Evolutionary conservation across 2,113 vertebrate genomes (phyloP).

Genomic region (Cavia porcellus): DNA sequence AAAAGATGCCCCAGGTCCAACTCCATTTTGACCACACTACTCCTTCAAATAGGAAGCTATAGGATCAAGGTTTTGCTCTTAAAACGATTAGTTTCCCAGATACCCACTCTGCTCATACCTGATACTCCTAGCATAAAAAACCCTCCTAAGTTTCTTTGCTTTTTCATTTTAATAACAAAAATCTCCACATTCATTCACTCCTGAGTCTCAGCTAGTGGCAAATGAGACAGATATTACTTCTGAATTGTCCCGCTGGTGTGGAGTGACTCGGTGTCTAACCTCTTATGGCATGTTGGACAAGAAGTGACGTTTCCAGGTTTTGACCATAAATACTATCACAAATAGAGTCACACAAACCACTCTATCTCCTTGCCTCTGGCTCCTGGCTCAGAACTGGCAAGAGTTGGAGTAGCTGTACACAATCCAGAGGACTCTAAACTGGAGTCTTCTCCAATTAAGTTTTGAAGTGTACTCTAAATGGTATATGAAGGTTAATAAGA

Average conservation of each 20-base stretch:
- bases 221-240: neutral
- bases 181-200: neutral
- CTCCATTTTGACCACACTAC: neutral
- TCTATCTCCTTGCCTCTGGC: neutral
- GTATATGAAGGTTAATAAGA: neutral
- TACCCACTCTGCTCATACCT: neutral
- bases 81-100: neutral
- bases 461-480: neutral
- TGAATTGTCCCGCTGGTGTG: neutral
- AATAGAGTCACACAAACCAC: neutral
- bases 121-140: neutral
- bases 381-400: neutral
- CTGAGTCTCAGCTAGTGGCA: neutral
- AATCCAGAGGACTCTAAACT: neutral
- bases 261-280: neutral
- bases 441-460: too few species aligned
- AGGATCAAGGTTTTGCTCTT: neutral
- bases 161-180: neutral
- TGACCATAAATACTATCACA: neutral
- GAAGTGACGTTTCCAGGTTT: neutral
- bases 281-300: neutral
- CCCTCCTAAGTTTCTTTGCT: neutral
- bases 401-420: neutral
- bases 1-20: neutral
- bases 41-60: neutral